Evolutionary conservation across 1,140 invertebrate species (phyloP), one percentile per base, ranked within the genome.

Genomic region (Drosophila truncata): DNA sequence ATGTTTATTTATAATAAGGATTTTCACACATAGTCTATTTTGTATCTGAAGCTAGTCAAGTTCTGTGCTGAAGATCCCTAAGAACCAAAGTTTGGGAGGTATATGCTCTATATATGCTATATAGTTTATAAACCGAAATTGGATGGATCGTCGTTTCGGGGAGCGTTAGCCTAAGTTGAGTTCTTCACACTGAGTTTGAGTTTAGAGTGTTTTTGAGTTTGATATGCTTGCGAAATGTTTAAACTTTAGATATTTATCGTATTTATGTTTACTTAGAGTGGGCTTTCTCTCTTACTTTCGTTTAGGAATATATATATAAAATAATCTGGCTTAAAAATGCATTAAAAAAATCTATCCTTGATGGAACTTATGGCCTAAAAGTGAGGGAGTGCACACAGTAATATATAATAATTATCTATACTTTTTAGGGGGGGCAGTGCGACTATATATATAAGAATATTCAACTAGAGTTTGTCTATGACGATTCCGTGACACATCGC

Each of bases 271-370:
- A 44, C 55, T 33, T 61, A 33, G 54, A 61, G 66, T 39, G 49
- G 31, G 13, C 4, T 46, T 61, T 41, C 42, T 5, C 63, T 59
- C 46, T 13, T 6, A 10, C 8, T 16, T 25, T 37, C 0, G 4
- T 37, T 60, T 72, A 80, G 54, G 63, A 79, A 76, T 77, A 64
- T 46, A 69, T 72, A 61, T 49, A 52, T 25, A 59, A 88, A 87
- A 88, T 74, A 84, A 88, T 71, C 76, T 82, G 67, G 44, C 85
- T 84, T 88, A 87, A 87, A 86, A 87, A 78, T 84, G 65, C 52
- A 64, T 79, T 78, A 58, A 72, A 79, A 79, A 79, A 78, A 55
- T 37, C 74, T 78, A 78, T 77, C 73, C 64, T 74, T 72, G 82
- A 87, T 83, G 20, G 80, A 87, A 87, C 67, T 76, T 83, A 84